Conservation (phyloP, 2,888 invertebrate genomes). For the Argyresthia albistria region DNA sequence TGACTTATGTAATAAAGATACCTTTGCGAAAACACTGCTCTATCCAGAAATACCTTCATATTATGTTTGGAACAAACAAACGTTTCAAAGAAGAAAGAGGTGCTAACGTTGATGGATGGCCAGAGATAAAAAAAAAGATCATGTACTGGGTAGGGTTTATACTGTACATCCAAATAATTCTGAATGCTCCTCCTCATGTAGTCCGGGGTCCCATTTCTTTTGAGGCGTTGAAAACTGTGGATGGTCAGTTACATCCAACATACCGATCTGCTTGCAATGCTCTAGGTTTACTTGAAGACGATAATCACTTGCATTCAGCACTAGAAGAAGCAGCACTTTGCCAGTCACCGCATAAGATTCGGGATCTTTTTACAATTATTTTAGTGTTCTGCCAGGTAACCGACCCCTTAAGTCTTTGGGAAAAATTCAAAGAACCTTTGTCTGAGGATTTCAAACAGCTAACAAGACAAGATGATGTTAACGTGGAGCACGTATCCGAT, state of each 20-base stretch:
- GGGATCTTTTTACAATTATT: constrained; percentile 14
- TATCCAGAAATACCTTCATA: constrained; percentile 24
- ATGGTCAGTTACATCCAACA: constrained; percentile 18
- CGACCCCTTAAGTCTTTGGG: constrained; percentile 13
- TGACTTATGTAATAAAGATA: constrained; percentile 23
- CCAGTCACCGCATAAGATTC: constrained; percentile 11
- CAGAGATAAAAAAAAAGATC: constrained; percentile 15
- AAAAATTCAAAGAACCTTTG: constrained; percentile 1
- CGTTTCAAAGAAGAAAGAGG: constrained; percentile 18
- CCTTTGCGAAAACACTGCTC: constrained; percentile 29
- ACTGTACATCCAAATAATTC: not conserved
- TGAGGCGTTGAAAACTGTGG: constrained; percentile 21
- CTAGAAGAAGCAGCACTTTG: constrained; percentile 19
- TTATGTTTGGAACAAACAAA: constrained; percentile 17
- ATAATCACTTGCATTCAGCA: constrained; percentile 20
- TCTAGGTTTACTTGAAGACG: constrained; percentile 21
- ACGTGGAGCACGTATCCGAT: too few species aligned
- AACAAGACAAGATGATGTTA: too few species aligned
- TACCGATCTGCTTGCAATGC: constrained; percentile 20
- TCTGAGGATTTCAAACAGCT: constrained; percentile 4
- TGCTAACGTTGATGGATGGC: constrained; percentile 13
- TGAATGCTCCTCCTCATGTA: constrained; percentile 8
- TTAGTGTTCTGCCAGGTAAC: constrained; percentile 15
- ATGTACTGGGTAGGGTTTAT: constrained; percentile 14
- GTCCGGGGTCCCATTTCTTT: constrained; percentile 18